These are phyloP conservation scores for Dicentrarchus labrax DNA, from an alignment of 2,113 vertebrate genomes.

Conservation along the genomic window DNA sequence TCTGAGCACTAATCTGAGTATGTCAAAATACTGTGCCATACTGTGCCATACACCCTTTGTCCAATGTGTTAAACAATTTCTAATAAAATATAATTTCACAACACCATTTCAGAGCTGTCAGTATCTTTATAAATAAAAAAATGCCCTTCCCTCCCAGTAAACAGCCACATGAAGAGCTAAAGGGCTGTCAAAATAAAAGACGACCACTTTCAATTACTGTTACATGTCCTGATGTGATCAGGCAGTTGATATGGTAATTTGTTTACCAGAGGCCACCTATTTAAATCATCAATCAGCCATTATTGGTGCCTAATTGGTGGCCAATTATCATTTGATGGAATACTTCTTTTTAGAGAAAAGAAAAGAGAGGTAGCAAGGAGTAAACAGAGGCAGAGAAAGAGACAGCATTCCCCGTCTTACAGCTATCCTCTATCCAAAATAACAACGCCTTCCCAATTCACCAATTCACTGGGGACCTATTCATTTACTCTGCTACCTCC, in stretches of 20 bases:
- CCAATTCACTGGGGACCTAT: constrained; percentile 67
- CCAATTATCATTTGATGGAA: constrained; percentile 44
- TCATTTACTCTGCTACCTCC: constrained; percentile 66
- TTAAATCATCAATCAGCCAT: constrained; percentile 51
- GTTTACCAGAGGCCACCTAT: neutral
- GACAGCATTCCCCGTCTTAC: constrained; percentile 2
- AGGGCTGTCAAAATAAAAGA: constrained; percentile 13
- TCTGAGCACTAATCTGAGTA: neutral
- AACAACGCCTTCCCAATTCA: constrained; percentile 67
- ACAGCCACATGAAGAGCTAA: neutral
- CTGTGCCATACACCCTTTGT: neutral
- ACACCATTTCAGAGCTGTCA: neutral
- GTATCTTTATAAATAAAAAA: neutral
- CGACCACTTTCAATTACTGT: neutral
- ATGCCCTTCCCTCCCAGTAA: neutral
- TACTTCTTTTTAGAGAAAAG: constrained; percentile 19
- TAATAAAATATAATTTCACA: neutral
- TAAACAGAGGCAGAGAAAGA: constrained; percentile 34
- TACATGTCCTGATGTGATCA: constrained; percentile 10
- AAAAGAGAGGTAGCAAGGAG: neutral
- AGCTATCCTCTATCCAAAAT: constrained; percentile 54
- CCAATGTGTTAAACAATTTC: neutral
- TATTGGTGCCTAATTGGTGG: constrained; percentile 30
- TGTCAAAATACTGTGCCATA: neutral
- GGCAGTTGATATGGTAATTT: constrained; percentile 21